A percentile compares a stretch with the other conserved stretches of the same genome.
These are phyloP conservation scores for Chloromyia formosa DNA, from an alignment of 2,888 invertebrate species.

Conservation along the genomic window DNA sequence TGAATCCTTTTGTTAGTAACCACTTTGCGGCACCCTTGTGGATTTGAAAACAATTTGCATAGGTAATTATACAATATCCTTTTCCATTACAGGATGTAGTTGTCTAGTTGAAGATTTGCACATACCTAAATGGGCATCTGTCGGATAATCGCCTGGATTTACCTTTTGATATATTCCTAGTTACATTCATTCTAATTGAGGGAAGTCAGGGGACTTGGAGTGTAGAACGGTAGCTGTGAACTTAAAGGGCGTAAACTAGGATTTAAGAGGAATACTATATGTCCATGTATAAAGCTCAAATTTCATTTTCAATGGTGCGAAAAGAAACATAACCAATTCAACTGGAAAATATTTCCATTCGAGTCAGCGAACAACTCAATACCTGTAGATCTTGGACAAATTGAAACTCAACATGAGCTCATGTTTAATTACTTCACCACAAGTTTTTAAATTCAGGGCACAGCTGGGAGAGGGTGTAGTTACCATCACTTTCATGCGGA, in stretches of 20 bases:
- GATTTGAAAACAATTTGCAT: slow-evolving; percentile 42
- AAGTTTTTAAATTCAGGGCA: slow-evolving; percentile 21
- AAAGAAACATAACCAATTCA: neutral
- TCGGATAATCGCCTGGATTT: neutral
- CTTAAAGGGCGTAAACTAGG: no score
- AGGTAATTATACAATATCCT: slow-evolving; percentile 24
- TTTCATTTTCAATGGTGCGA: neutral
- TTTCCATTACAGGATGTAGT: neutral
- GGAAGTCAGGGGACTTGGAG: no score
- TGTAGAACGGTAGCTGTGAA: no score
- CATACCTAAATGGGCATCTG: neutral
- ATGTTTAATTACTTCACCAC: slow-evolving; percentile 35
- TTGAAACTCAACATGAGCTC: slow-evolving; percentile 31
- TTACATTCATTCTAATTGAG: no score
- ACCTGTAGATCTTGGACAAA: slow-evolving; percentile 28
- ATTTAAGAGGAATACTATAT: no score
- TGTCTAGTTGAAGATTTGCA: neutral
- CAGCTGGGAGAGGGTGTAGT: no score
- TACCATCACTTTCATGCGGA: neutral
- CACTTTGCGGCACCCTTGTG: slow-evolving; percentile 35
- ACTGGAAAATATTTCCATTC: neutral
- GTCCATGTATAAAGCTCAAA: neutral
- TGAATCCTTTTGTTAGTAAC: slow-evolving; percentile 30
- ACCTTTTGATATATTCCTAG: neutral
- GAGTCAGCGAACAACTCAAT: slow-evolving; percentile 1